phyloP scores from a whole-genome alignment of 2,888 invertebrate species.

The Microdon myrmicae region DNA sequence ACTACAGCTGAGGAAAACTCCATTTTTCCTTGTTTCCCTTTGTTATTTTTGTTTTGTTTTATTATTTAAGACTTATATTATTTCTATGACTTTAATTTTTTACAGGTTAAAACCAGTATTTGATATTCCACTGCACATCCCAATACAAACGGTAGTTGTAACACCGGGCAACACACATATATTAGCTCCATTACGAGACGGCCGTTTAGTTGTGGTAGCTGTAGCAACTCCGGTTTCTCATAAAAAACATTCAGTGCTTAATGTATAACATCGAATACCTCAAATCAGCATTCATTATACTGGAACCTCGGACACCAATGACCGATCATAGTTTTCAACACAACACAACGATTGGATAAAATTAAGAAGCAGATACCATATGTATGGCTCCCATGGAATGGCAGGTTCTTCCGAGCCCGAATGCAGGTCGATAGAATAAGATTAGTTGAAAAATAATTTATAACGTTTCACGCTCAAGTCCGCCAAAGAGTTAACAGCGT shows the following conservation, averaged over 20 bases:
- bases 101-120: slow-evolving; percentile 68
- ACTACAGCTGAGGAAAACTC: too few species aligned
- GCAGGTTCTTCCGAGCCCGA: neutral
- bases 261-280: slow-evolving; percentile 58
- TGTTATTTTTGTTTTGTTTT: neutral
- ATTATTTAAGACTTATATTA: slow-evolving; percentile 3
- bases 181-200: slow-evolving; percentile 71
- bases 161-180: slow-evolving; percentile 71
- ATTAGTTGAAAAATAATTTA: too few species aligned
- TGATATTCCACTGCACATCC: slow-evolving; percentile 69
- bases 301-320: too few species aligned
- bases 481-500: too few species aligned
- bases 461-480: too few species aligned
- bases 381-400: too few species aligned
- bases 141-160: slow-evolving; percentile 68
- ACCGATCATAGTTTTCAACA: too few species aligned
- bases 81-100: slow-evolving; percentile 31
- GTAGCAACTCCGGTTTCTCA: slow-evolving; percentile 63
- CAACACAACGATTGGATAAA: too few species aligned
- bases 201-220: slow-evolving; percentile 69
- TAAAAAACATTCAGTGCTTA: slow-evolving; percentile 66
- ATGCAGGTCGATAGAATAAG: too few species aligned
- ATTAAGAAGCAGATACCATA: too few species aligned
- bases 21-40: neutral
- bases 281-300: neutral